A percentile compares a stretch with the other conserved stretches of the same genome.
Evolutionary conservation across 2,888 invertebrate genomes (phyloP).

Genomic region (Epicampocera succincta): DNA sequence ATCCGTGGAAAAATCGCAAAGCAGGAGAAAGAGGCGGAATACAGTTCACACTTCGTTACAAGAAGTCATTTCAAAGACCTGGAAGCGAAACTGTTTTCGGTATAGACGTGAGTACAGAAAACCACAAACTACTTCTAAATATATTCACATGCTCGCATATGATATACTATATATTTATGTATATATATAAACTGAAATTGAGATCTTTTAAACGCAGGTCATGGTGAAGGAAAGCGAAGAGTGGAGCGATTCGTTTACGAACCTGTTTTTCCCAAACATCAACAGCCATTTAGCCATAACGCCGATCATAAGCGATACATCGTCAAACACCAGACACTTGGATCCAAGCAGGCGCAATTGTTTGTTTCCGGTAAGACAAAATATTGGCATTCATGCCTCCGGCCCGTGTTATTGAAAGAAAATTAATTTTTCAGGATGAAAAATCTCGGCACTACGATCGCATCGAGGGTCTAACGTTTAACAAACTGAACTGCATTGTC

Average conservation of each 20-base stretch:
- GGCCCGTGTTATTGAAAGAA: too few species aligned
- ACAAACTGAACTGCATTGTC: slow-evolving; percentile 75
- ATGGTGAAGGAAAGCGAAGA: slow-evolving; percentile 75
- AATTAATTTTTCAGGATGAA: slow-evolving; percentile 71
- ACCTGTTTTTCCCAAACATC: slow-evolving; percentile 73
- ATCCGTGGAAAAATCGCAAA: slow-evolving; percentile 75
- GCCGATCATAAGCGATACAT: slow-evolving; percentile 73
- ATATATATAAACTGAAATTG: too few species aligned
- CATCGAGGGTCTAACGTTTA: slow-evolving; percentile 72
- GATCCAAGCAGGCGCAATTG: slow-evolving; percentile 73
- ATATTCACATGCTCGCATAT: too few species aligned
- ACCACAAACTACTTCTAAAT: too few species aligned
- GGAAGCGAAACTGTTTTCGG: slow-evolving; percentile 66
- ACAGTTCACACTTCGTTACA: slow-evolving; percentile 71
- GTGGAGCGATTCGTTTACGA: slow-evolving; percentile 72
- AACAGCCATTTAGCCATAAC: slow-evolving; percentile 74
- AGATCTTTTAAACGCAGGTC: slow-evolving; percentile 64
- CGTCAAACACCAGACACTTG: slow-evolving; percentile 71
- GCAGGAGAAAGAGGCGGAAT: slow-evolving; percentile 79
- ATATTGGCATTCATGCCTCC: too few species aligned
- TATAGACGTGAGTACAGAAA: slow-evolving; percentile 70
- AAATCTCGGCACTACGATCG: slow-evolving; percentile 59
- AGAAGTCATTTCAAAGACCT: slow-evolving; percentile 66
- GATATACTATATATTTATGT: too few species aligned
- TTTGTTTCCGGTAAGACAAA: slow-evolving; percentile 73